Base-by-base conservation (phyloP, 2,113 vertebrate species). In the Dromaius novaehollandiae region DNA sequence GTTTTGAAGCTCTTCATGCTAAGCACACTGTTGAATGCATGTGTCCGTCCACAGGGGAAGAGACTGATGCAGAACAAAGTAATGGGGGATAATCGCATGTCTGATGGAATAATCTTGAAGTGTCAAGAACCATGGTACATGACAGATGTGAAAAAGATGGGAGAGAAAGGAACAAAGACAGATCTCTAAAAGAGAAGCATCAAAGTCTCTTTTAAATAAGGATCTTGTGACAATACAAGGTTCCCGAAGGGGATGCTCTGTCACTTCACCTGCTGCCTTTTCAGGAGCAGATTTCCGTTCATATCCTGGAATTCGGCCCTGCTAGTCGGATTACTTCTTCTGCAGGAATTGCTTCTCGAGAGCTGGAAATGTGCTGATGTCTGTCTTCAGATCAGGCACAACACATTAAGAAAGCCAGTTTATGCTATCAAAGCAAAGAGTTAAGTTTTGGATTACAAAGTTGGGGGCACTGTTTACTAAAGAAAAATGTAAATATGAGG, bases 11-110 rank as follows among this genome's bases (percentile, higher is more conserved):
- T 70, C 8, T 60, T 82, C 21, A 83, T 89, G 32, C 84, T 61
- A 58, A 25, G 21, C 38, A 15, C 68, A n/a, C 48, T 82, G 36
- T 5, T 75, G 28, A 83, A 25, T 51, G 42, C 38, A 64, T 2
- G 1, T 1, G 0, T 2, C 0, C 75, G 18, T 25, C 69, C 34
- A 55, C 1, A 48, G 34, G 16, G 40, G 64, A 25, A n/a, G 13
- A 13, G 44, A 20, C 4, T 20, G 68, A 22, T 16, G 26, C 32
- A 46, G 34, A 56, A 50, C 8, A 51, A 73, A 21, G 34, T 8
- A 32, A 30, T 64, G 50, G 34, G 19, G 19, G 10, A 13, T 17
- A 12, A 34, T 4, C 34, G 9, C 24, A 40, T 21, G 16, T 24
- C 56, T 71, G 26, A 42, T 4, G 7, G 26, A 60, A 66, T 24